These are phyloP conservation scores for Bradynema listronoti DNA, from an alignment of 1,140 invertebrate genomes.

Conservation along the genomic window DNA sequence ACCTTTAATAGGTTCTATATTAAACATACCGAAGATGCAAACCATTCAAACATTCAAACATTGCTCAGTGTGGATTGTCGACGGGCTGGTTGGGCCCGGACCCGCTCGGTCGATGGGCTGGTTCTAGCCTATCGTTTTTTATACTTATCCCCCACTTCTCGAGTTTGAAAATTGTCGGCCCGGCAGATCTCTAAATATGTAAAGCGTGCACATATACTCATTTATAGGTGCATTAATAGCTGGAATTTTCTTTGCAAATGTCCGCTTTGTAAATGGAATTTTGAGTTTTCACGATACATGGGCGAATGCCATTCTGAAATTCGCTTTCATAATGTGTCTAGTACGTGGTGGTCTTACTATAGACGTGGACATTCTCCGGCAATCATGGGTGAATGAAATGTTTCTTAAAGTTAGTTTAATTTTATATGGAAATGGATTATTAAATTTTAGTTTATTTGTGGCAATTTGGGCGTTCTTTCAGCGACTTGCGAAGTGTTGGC, in stretches of 20 bases:
- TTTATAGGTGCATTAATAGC: conserved; percentile 28
- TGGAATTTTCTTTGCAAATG: conserved; percentile 74
- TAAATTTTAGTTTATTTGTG: conserved; percentile 22
- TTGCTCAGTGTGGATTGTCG: conserved; percentile 25
- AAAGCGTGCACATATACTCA: neutral
- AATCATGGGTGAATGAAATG: conserved; percentile 61
- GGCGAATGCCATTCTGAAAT: conserved; percentile 50
- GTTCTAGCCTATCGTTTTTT: too few relatives aligned
- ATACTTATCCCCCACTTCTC: neutral
- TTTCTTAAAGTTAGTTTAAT: too few relatives aligned
- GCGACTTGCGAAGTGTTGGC: conserved; percentile 66
- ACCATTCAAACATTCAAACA: too few relatives aligned
- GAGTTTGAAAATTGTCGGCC: neutral
- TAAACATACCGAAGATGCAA: too few relatives aligned
- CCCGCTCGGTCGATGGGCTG: neutral
- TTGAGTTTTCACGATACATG: conserved; percentile 59
- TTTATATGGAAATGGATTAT: neutral
- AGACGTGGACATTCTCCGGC: conserved; percentile 73
- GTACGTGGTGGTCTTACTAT: conserved; percentile 83
- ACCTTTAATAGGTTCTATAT: neutral
- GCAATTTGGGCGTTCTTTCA: conserved; percentile 40
- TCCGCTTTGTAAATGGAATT: conserved; percentile 61
- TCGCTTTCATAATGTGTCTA: conserved; percentile 68
- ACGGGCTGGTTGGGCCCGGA: conserved; percentile 19
- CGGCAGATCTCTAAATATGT: neutral